Evolutionary conservation across 2,797 vertebrate genomes (phyloP).

Genomic region (Avahi laniger): DNA sequence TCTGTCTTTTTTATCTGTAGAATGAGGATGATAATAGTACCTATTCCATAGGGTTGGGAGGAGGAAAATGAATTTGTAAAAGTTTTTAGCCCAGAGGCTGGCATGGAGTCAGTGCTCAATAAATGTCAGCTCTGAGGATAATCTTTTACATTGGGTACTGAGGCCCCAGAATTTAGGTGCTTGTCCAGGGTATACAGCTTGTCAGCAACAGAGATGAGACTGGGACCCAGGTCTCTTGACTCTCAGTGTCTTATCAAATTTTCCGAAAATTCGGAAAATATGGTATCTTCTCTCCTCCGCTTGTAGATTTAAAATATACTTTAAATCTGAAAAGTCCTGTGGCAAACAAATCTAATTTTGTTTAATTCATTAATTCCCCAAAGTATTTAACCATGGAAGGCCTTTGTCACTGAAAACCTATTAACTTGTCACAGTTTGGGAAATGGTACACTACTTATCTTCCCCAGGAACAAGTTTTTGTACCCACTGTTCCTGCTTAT

Average conservation of each 20-base stretch:
- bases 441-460: slow-evolving; percentile 12
- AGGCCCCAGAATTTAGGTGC: background rate
- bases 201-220: background rate
- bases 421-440: background rate
- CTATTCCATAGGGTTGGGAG: background rate
- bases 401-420: background rate
- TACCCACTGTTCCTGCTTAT: background rate
- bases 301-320: background rate
- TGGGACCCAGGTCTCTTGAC: background rate
- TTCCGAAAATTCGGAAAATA: background rate
- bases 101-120: background rate
- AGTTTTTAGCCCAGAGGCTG: background rate
- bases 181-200: background rate
- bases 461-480: background rate
- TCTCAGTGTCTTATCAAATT: background rate
- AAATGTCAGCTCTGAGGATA: background rate
- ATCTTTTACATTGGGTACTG: background rate
- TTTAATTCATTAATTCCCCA: slow-evolving; percentile 9
- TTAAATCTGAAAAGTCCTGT: background rate
- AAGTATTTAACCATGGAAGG: slow-evolving; percentile 1
- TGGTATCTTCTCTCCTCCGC: background rate
- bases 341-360: slow-evolving; percentile 16
- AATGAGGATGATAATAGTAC: background rate
- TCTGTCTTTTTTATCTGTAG: background rate
- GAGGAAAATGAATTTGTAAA: background rate